phyloP scores from a whole-genome alignment of 1,140 invertebrate species.

The Phymastichus coffea region DNA sequence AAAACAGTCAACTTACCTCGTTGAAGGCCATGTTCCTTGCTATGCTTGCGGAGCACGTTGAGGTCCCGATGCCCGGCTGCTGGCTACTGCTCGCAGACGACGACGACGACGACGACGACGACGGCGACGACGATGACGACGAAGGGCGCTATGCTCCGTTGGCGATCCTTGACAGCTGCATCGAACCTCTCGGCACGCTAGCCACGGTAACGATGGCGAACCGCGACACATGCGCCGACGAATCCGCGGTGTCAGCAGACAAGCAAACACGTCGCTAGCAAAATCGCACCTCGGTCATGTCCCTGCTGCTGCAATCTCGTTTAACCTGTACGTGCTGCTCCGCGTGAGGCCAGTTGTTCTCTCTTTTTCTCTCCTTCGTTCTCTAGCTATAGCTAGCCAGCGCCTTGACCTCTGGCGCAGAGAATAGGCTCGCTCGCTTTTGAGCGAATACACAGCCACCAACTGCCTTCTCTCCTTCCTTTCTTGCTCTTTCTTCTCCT shows the following conservation, averaged over 20 bases:
- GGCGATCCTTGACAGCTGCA: conserved; percentile 25
- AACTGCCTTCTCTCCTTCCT: conserved; percentile 20
- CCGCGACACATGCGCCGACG: conserved; percentile 55
- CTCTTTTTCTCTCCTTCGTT: not conserved
- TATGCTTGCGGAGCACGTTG: conserved; percentile 51
- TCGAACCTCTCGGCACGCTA: conserved; percentile 14
- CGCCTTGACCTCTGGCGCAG: conserved; percentile 37
- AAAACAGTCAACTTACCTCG: conserved; percentile 44
- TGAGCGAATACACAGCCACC: too few relatives aligned
- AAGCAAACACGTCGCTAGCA: too few relatives aligned
- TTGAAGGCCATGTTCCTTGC: conserved; percentile 58
- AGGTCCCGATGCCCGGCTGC: conserved; percentile 52
- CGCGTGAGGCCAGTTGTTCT: too few relatives aligned
- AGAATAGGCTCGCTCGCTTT: too few relatives aligned
- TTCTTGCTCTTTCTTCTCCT: conserved; percentile 21
- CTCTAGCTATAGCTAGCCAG: too few relatives aligned
- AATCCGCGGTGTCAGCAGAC: too few relatives aligned
- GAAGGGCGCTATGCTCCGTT: conserved; percentile 29
- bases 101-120: conserved; percentile 29
- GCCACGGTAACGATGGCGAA: conserved; percentile 29
- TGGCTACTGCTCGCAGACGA: conserved; percentile 31
- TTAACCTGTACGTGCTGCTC: too few relatives aligned
- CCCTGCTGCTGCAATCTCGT: too few relatives aligned
- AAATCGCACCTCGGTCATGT: too few relatives aligned
- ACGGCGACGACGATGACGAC: conserved; percentile 33